Evolutionary conservation across 2,113 vertebrate genomes (phyloP).

Genomic region (Hippocampus abdominalis): DNA sequence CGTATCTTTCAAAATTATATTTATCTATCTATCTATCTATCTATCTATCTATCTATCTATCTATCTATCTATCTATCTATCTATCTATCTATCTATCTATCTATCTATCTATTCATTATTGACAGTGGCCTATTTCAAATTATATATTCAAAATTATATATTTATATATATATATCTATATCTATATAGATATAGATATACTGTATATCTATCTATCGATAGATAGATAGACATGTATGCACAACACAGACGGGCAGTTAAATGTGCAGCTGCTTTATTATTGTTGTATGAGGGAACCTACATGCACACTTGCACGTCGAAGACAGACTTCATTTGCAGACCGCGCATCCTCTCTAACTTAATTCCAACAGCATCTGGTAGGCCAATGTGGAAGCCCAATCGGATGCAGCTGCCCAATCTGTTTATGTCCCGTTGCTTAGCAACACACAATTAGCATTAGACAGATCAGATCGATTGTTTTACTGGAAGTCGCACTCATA

Average conservation of each 20-base stretch:
- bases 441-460: neutral
- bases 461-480: neutral
- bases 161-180: too few relatives aligned
- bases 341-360: neutral
- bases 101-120: neutral
- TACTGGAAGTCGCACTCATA: neutral
- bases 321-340: neutral
- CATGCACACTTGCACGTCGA: neutral
- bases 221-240: neutral
- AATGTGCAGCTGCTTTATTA: neutral
- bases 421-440: neutral
- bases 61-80: too few relatives aligned
- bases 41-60: too few relatives aligned
- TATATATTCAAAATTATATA: neutral
- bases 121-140: neutral
- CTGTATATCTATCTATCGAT: too few relatives aligned
- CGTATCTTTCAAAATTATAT: neutral
- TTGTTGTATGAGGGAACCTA: neutral
- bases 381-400: neutral
- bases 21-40: too few relatives aligned
- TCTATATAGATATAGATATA: too few relatives aligned
- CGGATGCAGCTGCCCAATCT: neutral
- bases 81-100: too few relatives aligned
- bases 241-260: neutral
- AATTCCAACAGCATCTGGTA: neutral